phyloP scores from a whole-genome alignment of 2,113 vertebrate species.

The Terrapene triunguis region DNA sequence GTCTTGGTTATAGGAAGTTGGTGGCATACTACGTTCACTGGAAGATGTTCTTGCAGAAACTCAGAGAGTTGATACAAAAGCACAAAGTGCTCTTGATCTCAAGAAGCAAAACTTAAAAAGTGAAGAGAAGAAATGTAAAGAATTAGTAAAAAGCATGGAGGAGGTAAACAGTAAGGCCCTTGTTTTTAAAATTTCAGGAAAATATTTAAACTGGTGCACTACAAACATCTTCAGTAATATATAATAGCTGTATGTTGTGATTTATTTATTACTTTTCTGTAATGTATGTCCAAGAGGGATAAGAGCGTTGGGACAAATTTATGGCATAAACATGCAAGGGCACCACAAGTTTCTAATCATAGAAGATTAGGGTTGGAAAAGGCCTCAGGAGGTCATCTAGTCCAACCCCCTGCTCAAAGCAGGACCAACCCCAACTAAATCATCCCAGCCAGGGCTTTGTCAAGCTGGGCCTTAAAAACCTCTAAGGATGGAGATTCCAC shows the following conservation, averaged over 20 bases:
- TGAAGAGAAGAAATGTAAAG: constrained; percentile 87
- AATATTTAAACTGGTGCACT: background rate
- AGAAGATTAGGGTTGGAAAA: no score
- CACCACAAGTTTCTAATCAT: background rate
- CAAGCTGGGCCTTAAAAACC: no score
- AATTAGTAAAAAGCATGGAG: constrained; percentile 88
- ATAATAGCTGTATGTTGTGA: background rate
- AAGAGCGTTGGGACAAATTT: background rate
- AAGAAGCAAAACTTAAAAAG: constrained; percentile 90
- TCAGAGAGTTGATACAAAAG: constrained; percentile 88
- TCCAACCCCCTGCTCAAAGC: no score
- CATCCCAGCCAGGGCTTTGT: no score
- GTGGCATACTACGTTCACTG: constrained; percentile 80
- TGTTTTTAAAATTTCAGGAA: background rate
- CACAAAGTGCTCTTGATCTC: constrained; percentile 89
- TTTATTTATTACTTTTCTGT: background rate
- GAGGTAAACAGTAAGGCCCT: constrained; percentile 81
- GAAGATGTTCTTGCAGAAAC: constrained; percentile 86
- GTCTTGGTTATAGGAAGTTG: constrained; percentile 82
- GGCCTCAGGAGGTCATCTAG: no score
- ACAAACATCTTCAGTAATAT: background rate
- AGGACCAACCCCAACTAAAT: no score
- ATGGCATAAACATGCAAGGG: background rate
- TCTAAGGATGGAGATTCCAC: no score
- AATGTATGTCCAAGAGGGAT: background rate